Conservation (phyloP, 2,113 vertebrate genomes). For the Pitta sordida region DNA sequence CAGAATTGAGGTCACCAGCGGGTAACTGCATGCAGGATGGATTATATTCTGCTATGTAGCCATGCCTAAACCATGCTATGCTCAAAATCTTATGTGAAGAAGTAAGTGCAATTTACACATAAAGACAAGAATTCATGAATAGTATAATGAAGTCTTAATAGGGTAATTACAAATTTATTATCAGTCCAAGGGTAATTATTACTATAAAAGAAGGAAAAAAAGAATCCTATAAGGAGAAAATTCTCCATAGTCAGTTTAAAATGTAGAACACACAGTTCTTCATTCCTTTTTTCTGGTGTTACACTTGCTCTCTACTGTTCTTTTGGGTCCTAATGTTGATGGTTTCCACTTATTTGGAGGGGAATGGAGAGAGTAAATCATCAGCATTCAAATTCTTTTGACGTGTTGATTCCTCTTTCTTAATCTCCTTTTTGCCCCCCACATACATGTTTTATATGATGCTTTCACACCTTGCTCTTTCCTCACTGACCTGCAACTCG, state of each 20-base stretch:
- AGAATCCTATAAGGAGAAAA: background rate
- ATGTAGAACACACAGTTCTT: background rate
- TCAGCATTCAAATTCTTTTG: background rate
- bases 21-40: background rate
- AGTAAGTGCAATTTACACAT: background rate
- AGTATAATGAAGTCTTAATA: background rate
- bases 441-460: background rate
- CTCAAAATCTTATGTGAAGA: background rate
- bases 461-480: background rate
- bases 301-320: background rate
- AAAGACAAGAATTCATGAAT: background rate
- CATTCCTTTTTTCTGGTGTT: background rate
- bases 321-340: background rate
- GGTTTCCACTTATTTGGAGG: background rate
- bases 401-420: background rate
- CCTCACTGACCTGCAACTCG: background rate
- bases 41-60: background rate
- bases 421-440: background rate
- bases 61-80: background rate
- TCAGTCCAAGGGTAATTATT: background rate
- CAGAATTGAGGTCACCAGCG: background rate
- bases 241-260: background rate
- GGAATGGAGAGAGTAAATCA: background rate
- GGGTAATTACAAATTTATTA: background rate
- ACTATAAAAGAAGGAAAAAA: background rate